phyloP scores from a whole-genome alignment of 2,113 vertebrate genomes.

The human region GRCh38 chrX:104177501-104178000 shows the following conservation, averaged over 20 bases:
- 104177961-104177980: not conserved
- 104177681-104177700: slow-evolving; percentile 37
- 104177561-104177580: not conserved
- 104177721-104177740: slow-evolving; percentile 2
- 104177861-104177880: not conserved
- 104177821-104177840: not conserved
- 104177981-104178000: not conserved
- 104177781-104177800: slow-evolving; percentile 30
- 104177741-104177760: not conserved
- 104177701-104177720: slow-evolving; percentile 22
- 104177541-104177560: slow-evolving; percentile 34
- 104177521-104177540: slow-evolving; percentile 38
- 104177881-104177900: not conserved
- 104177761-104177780: slow-evolving; percentile 18
- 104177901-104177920: not conserved
- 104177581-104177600: not conserved
- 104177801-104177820: not conserved
- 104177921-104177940: not conserved
- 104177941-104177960: slow-evolving; percentile 9
- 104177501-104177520: not conserved
- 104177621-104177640: not conserved
- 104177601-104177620: slow-evolving; percentile 5
- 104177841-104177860: not conserved
- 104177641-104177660: not conserved
- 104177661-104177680: not conserved